Evolutionary conservation across 1,140 invertebrate genomes (phyloP), one percentile per base, ranked within the genome.

Genomic region (Bombus vancouverensis): DNA sequence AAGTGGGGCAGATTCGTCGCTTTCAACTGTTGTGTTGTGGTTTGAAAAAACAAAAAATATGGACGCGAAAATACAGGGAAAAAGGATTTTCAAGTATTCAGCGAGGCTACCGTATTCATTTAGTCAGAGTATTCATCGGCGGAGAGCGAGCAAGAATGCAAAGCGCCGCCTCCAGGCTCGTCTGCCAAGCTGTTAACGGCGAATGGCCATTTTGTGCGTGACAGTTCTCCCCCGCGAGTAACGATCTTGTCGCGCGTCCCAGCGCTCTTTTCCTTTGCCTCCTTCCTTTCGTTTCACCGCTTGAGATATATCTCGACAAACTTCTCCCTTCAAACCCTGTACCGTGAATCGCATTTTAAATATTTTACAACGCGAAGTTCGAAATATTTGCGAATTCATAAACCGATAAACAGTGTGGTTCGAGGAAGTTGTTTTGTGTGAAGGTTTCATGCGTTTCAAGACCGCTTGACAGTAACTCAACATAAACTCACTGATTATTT

Each of bases 121-220:
- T 73, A 53, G 81, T 57, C 47, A 75, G 47, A 28, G 39, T 34
- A 53, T 80, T 81, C 79, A 76, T 32, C 65, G 70, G 44, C 71
- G 72, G 28, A 62, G 66, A 78, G 77, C 88, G 83, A 81, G 80
- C 78, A 80, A 42, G 75, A 71, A 88, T 75, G 62, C 77, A 71
- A 68, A 90, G 92, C 93, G 94, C 93, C 93, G 92, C 92, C 92
- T 91, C 81, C 82, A 90, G 94, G 90, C 86, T 70, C 90, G 80
- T 82, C 79, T 86, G 79, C 76, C 90, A 95, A 94, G 93, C 94
- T 94, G 88, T 92, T 94, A 95, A 95, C 95, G 95, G 94, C 94
- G 92, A 93, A 95, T 95, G 89, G 95, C 95, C 95, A 95, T 95
- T 95, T 95, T 95, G 94, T 95, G 94, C 92, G 93, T 95, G 94